Conservation (phyloP, 2,797 vertebrate genomes). For the Scolopax rusticola region DNA sequence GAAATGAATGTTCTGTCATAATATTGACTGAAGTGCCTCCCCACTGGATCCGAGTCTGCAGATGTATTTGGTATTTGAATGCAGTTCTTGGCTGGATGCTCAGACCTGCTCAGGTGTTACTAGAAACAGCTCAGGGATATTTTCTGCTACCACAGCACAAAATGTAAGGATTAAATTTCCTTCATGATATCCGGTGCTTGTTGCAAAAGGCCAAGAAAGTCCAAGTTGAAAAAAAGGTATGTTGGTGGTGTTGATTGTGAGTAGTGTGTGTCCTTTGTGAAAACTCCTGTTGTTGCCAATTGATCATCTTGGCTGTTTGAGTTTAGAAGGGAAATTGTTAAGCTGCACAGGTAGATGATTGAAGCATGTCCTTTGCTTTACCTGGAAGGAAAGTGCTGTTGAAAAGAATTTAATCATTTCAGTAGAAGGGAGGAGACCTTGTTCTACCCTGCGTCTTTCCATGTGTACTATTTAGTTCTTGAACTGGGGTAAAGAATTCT, state of each 20-base stretch:
- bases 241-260: accelerated
- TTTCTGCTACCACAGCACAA: not conserved
- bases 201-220: not conserved
- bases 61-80: not conserved
- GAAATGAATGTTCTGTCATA: not conserved
- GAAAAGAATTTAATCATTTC: not conserved
- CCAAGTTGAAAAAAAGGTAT: not conserved
- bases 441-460: not conserved
- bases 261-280: not conserved
- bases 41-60: not conserved
- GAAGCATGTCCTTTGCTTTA: not conserved
- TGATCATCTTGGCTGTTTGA: not conserved
- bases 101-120: not conserved
- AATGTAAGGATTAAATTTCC: not conserved
- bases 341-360: not conserved
- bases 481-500: not conserved
- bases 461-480: accelerated
- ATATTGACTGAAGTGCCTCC: not conserved
- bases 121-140: not conserved
- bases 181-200: accelerated
- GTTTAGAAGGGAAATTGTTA: not conserved
- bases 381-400: not conserved
- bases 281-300: accelerated
- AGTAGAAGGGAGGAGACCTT: not conserved
- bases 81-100: not conserved